Base-by-base conservation (phyloP, 2,797 vertebrate species). In the Antennarius maculatus region DNA sequence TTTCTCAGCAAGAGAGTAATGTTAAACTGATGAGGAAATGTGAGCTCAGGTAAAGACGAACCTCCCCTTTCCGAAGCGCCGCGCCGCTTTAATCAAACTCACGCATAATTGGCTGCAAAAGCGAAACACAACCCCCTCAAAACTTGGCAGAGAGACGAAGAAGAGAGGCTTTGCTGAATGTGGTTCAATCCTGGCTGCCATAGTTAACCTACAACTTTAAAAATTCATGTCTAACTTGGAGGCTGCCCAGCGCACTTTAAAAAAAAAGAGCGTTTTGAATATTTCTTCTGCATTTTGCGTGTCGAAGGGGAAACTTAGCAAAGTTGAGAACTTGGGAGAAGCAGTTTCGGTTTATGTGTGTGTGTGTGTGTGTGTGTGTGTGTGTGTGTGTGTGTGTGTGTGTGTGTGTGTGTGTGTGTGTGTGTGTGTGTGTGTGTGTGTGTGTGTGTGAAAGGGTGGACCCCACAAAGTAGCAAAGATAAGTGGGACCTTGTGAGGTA, bases 21-120 rank as follows among this genome's bases (percentile, higher is more conserved):
- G 23, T 23, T 23, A 23, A 23, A 23, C 23, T 23, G 23, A 23
- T 23, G 23, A 23, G 23, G 23, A 23, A 23, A 23, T 23, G 23
- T 23, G 23, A 34, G 31, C 31, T 34, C 31, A 34, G 31, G 31
- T 34, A 34, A 34, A 8, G 31, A 8, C 31, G 31, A 34, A 1
- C 31, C 31, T 34, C 31, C 7, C 2, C 2, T 34, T 34, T 34
- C 31, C 4, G 42, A 71, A 73, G 63, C 65, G 68, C 57, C 69
- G 17, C 12, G 66, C 65, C 12, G 66, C 65, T 74, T 61, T 81
- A 82, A 76, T 67, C 73, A 69, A 77, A 61, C 82, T 82, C 70
- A 73, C 3, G 14, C 53, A 39, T 77, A 84, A 82, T 80, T 85
- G 83, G 77, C 76, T 63, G 61, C 51, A 65, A 61, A 13, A 68